A percentile compares a stretch with the other conserved stretches of the same genome.
phyloP scores from a whole-genome alignment of 1,140 invertebrate genomes.

The Bombus vancouverensis region DNA sequence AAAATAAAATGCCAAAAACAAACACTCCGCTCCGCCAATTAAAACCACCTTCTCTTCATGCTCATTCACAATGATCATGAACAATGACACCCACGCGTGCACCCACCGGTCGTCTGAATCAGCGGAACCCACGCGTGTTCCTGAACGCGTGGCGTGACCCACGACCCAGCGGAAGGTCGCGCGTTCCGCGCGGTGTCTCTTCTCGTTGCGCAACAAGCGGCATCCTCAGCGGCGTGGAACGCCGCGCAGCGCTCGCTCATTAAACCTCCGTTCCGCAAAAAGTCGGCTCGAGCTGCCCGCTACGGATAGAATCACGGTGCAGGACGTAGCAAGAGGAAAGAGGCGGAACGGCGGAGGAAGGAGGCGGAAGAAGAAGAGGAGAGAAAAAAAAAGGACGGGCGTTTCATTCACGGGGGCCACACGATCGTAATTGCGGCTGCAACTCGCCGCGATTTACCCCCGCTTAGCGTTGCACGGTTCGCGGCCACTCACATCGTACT shows the following conservation, averaged over 20 bases:
- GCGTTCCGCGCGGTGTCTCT: conserved; percentile 23
- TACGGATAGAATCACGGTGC: background rate
- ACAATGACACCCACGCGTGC: conserved; percentile 39
- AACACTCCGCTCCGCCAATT: background rate
- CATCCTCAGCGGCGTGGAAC: conserved; percentile 40
- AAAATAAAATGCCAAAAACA: background rate
- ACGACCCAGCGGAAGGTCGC: conserved; percentile 33
- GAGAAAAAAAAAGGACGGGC: conserved; percentile 44
- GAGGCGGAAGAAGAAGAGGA: background rate
- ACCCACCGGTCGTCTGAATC: background rate
- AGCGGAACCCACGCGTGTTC: conserved; percentile 13
- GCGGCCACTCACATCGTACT: conserved; percentile 36
- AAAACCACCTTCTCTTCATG: background rate
- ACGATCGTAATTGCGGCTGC: conserved; percentile 69
- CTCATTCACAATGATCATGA: background rate
- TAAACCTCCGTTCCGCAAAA: conserved; percentile 55
- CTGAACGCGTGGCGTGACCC: conserved; percentile 21
- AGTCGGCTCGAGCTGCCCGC: conserved; percentile 25
- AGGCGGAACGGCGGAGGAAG: background rate
- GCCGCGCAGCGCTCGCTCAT: conserved; percentile 39
- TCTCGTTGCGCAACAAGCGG: conserved; percentile 30
- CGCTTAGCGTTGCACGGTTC: conserved; percentile 22
- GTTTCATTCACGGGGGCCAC: conserved; percentile 72
- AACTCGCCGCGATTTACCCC: conserved; percentile 49
- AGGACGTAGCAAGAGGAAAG: background rate